A percentile compares a stretch with the other conserved stretches of the same genome.
phyloP scores from a whole-genome alignment of 2,113 vertebrate species.

The Colius striatus region DNA sequence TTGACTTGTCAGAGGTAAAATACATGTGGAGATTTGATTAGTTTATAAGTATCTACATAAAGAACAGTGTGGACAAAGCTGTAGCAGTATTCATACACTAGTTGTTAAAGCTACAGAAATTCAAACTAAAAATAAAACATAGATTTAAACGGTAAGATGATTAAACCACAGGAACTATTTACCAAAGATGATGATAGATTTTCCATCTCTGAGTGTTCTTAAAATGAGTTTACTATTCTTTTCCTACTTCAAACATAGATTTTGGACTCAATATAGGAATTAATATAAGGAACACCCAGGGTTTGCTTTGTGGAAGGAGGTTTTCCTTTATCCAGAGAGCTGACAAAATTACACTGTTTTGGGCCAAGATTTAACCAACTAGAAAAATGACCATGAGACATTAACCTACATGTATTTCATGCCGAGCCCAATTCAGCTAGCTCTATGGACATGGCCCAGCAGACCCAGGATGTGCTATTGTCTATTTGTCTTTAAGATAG shows the following conservation, averaged over 20 bases:
- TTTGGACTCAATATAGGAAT: neutral
- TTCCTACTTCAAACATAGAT: neutral
- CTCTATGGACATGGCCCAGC: neutral
- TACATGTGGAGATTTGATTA: neutral
- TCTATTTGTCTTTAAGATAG: neutral
- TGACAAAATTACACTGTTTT: slow-evolving; percentile 18
- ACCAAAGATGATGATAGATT: neutral
- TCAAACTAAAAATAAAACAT: neutral
- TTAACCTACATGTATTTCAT: neutral
- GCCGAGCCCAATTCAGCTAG: neutral
- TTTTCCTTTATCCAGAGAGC: neutral
- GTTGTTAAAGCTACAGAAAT: neutral
- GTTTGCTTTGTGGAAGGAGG: neutral
- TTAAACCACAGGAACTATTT: neutral
- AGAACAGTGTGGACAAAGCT: neutral
- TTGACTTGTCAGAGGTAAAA: neutral
- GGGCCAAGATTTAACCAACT: neutral
- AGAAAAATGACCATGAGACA: neutral
- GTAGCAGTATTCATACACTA: neutral
- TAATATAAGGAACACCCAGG: neutral
- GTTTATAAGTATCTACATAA: neutral
- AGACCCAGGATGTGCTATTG: neutral
- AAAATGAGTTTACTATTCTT: neutral
- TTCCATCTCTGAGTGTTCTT: neutral
- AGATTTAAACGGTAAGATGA: neutral